Conservation (phyloP, 2,888 invertebrate genomes). For the Coleophora deauratella region DNA sequence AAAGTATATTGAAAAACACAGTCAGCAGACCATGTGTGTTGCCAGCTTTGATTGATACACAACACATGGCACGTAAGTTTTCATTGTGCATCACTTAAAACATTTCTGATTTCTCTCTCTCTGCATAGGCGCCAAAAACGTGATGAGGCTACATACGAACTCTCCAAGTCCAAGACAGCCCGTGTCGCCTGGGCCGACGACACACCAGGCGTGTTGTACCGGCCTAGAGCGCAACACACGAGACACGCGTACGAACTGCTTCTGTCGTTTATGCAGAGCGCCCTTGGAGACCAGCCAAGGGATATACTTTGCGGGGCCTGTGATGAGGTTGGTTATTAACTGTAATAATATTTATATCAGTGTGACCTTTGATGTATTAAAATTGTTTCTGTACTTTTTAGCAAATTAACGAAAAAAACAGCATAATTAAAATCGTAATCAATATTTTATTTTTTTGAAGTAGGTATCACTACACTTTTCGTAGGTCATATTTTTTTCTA, state of each 20-base stretch:
- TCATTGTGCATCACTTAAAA: not conserved
- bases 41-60: too few species aligned
- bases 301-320: conserved; percentile 98
- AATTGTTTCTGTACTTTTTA: too few species aligned
- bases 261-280: conserved; percentile 96
- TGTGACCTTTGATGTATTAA: too few species aligned
- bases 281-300: conserved; percentile 96
- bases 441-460: too few species aligned
- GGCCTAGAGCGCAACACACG: conserved; percentile 98
- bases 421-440: too few species aligned
- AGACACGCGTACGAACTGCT: conserved; percentile 97
- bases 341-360: too few species aligned
- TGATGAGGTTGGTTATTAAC: conserved; percentile 88
- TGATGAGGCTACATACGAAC: conserved; percentile 94
- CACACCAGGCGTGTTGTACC: conserved; percentile 94
- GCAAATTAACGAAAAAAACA: too few species aligned
- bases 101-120: not conserved
- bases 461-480: too few species aligned
- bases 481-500: too few species aligned
- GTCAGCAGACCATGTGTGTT: too few species aligned
- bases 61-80: too few species aligned
- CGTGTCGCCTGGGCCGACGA: conserved; percentile 92
- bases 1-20: too few species aligned
- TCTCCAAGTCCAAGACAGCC: conserved; percentile 91
- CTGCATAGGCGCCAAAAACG: conserved; percentile 84